Evolutionary conservation across 2,113 vertebrate species (phyloP).

Genomic region (Sphaerodactylus townsendi): DNA sequence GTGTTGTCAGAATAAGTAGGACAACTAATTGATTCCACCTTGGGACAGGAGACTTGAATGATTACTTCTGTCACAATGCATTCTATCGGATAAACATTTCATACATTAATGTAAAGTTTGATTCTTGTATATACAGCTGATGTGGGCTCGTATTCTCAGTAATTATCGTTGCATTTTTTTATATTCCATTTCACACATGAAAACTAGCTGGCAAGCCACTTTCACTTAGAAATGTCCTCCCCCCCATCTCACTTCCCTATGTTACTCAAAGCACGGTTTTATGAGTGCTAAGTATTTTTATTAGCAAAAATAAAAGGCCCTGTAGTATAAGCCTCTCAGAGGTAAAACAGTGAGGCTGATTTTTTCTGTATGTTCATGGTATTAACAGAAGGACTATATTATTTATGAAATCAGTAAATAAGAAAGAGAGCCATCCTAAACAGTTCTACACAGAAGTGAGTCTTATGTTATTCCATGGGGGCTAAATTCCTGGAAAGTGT

Average conservation of each 20-base stretch:
- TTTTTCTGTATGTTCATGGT: neutral
- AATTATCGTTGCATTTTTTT: neutral
- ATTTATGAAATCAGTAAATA: neutral
- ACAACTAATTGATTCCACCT: neutral
- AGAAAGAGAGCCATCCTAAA: too few relatives aligned
- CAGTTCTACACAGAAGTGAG: too few relatives aligned
- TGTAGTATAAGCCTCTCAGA: neutral
- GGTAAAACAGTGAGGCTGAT: neutral
- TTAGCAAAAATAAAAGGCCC: neutral
- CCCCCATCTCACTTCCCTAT: neutral
- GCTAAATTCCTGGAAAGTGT: too few relatives aligned
- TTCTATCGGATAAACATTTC: neutral
- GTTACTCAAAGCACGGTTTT: neutral
- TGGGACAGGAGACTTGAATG: neutral
- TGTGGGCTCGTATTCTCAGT: too few relatives aligned
- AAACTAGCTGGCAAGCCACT: neutral
- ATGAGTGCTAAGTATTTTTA: neutral
- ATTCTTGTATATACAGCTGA: neutral
- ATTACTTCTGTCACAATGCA: neutral
- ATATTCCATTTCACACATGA: neutral
- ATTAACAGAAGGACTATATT: neutral
- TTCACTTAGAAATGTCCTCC: neutral
- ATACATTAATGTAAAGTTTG: accelerated
- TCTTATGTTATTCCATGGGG: too few relatives aligned
- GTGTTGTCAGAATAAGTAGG: neutral